Evolutionary conservation across 2,888 invertebrate species (phyloP), one percentile per base, ranked within the genome.

Genomic region (Campoletis raptor): DNA sequence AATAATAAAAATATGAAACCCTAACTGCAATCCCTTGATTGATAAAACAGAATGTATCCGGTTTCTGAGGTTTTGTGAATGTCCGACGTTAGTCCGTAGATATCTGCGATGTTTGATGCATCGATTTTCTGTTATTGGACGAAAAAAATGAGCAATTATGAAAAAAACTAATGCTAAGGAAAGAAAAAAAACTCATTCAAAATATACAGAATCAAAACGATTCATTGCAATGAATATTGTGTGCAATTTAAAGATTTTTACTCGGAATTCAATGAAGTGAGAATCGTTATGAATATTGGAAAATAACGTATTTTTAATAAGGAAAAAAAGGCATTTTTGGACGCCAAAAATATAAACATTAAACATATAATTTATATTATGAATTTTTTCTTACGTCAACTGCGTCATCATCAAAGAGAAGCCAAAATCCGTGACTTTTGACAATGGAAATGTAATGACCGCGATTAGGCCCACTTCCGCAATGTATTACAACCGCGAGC

Each of bases 361-460:
- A 30, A 21, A 24, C 37, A 52, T 42, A 40, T 1, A 18, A n/a
- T 57, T 74, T 21, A 5, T 30, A 30, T 61, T 61, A 30, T 15
- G 30, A 72, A n/a, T 64, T 70, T 82, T 21, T 69, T 96, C 98
- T 97, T 95, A 99, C 99, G 95, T 99, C 99, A 89, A 99, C 99
- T 97, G 99, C 99, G 94, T 99, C 99, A 95, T 99, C 99, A 95
- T 99, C 99, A 95, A 99, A 99, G 7, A 99, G 96, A 90, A 99
- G 96, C 99, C 99, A n/a, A n/a, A n/a, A n/a, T n/a, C n/a, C n/a
- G 95, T 99, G 99, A 94, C 99, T 99, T 95, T 99, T 99, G 83
- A 99, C 99, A 94, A 99, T 99, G 95, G 99, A 99, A 95, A 99
- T 99, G 95, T 99, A 99, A 95, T 99, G 99, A 42, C 99, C 99